Base-by-base conservation (phyloP, 2,888 invertebrate genomes). In the Volucella zonaria region DNA sequence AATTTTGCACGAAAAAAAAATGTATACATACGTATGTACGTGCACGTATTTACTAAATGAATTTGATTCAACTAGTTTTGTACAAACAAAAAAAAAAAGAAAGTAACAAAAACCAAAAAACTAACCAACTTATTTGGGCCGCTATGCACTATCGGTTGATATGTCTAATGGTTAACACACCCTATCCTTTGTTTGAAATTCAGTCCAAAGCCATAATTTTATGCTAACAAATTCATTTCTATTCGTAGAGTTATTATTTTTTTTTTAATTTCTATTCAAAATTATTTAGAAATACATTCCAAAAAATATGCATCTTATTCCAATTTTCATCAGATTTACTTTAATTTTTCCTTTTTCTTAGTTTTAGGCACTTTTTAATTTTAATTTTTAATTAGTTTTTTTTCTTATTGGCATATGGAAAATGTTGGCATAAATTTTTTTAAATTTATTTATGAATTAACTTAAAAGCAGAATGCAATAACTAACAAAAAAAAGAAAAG, bases 111-210 rank as follows among this genome's bases (percentile, higher is more conserved):
- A 31, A 31, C 6, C 6, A 31, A 31, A 31, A 31, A 31, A 31
- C 3, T 0, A 10, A 54, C 54, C 64, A 68, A 70, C 38, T 79
- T 52, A 51, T 58, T 64, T 77, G 85, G 85, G 85, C 64, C 85
- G 85, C 85, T 85, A 85, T 85, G 85, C 85, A 85, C 85, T 85
- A 81, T 80, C 85, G 85, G 81, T 85, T 85, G 76, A 81, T 88
- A 92, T 92, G 92, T 92, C 92, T 90, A 90, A 90, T 92, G 92
- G 92, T 92, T 92, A 87, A 91, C 91, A 92, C 92, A 92, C 92
- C 86, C 78, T 71, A 62, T 82, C 82, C 56, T 79, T 68, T 76
- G 23, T 77, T 85, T 78, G 58, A 31, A 31, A 31, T 31, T 31
- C 4, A 45, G 47, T 81, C 77, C 73, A 74, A 82, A 83, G 64